These are phyloP conservation scores for Cotesia congregata DNA, from an alignment of 2,888 invertebrate species.

Conservation along the genomic window DNA sequence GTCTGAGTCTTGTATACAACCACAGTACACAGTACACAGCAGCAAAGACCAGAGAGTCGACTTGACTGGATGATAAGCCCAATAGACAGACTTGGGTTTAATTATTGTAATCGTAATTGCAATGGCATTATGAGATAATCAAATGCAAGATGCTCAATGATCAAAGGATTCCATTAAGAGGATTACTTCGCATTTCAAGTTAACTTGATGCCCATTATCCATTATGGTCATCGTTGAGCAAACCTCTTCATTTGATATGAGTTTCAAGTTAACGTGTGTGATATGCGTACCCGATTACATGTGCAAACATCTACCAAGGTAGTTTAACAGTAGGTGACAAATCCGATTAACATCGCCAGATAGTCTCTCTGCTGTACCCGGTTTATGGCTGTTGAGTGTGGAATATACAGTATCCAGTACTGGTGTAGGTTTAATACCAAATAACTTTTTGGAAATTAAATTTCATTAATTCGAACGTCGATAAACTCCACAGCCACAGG, in stretches of 20 bases:
- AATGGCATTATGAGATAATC: not conserved
- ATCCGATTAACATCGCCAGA: slow-evolving; percentile 16
- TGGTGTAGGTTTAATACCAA: not conserved
- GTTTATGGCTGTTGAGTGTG: not conserved
- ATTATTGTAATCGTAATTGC: not conserved
- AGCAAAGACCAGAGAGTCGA: too few relatives aligned
- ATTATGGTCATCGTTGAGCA: not conserved
- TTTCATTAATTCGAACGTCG: slow-evolving; percentile 33
- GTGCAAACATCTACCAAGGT: not conserved
- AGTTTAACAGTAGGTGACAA: slow-evolving; percentile 4
- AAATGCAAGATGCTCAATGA: not conserved
- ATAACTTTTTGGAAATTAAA: slow-evolving; percentile 14
- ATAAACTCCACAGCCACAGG: slow-evolving; percentile 3
- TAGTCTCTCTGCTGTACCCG: slow-evolving; percentile 1
- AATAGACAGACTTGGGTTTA: not conserved
- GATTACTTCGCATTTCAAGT: not conserved
- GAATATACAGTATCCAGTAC: not conserved
- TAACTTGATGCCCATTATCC: not conserved
- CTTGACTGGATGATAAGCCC: not conserved
- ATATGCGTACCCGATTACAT: not conserved
- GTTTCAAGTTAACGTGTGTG: not conserved
- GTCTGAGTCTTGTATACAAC: not conserved
- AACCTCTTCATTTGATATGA: not conserved
- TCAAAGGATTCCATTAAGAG: not conserved
- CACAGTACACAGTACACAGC: too few relatives aligned